Conservation (phyloP, 1,140 invertebrate species). For the Polypedilum pembai region DNA sequence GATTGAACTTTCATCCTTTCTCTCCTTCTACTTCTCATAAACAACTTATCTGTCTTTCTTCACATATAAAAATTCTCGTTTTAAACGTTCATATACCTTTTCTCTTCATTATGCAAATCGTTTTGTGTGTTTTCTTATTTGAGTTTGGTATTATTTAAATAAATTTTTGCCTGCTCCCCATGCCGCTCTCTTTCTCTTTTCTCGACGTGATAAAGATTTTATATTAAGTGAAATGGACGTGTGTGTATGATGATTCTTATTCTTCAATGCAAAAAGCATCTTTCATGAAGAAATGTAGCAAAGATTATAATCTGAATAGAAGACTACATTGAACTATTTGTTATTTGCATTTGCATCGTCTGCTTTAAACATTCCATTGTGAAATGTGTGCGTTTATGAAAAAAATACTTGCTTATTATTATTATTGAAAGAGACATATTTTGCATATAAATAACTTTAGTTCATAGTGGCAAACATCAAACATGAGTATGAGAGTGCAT, state of each 20-base stretch:
- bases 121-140: background rate
- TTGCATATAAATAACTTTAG: constrained; percentile 19
- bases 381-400: too few species aligned
- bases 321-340: background rate
- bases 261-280: background rate
- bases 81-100: background rate
- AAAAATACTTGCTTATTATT: background rate
- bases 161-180: background rate
- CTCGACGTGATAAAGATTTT: constrained; percentile 12
- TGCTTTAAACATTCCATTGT: too few species aligned
- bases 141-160: background rate
- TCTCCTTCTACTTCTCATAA: too few species aligned
- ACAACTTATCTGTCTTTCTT: too few species aligned
- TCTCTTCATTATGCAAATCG: constrained; percentile 17
- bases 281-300: background rate
- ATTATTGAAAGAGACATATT: background rate
- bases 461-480: background rate
- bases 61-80: too few species aligned
- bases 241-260: background rate
- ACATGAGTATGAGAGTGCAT: background rate
- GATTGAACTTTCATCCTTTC: too few species aligned
- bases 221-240: constrained; percentile 18
- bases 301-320: background rate
- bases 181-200: background rate
- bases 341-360: background rate